Conservation (phyloP, 1,140 invertebrate species). For the roundworm (Caenorhabditis elegans) region DNA sequence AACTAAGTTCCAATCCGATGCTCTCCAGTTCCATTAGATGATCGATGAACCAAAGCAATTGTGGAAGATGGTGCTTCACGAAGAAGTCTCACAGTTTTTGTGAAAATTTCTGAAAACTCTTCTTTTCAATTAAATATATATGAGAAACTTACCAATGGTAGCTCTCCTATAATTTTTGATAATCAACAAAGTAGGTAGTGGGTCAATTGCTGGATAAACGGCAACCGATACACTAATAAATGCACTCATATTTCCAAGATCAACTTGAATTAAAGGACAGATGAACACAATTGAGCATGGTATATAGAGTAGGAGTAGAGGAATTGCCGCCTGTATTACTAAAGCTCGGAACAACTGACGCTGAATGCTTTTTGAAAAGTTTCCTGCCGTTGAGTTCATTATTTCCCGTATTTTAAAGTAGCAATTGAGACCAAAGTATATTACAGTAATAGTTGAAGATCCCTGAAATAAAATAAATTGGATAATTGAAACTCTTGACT, state of each 20-base stretch:
- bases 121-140: not conserved
- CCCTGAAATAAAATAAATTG: not conserved
- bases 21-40: too few relatives aligned
- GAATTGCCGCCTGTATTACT: not conserved
- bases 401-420: not conserved
- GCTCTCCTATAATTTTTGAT: not conserved
- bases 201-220: not conserved
- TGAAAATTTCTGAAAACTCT: not conserved
- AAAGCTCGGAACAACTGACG: not conserved
- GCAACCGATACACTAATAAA: not conserved
- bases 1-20: too few relatives aligned
- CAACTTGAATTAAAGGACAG: not conserved
- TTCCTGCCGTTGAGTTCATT: not conserved
- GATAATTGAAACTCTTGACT: too few relatives aligned
- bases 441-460: not conserved
- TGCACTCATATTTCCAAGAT: not conserved
- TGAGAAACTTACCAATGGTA: not conserved
- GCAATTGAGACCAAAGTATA: not conserved
- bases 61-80: not conserved
- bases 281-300: not conserved
- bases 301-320: not conserved
- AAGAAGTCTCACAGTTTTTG: not conserved
- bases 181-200: not conserved
- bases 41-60: not conserved
- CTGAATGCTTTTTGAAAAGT: not conserved